Base-by-base conservation (phyloP, 1,140 invertebrate species). In the Ceratina japonica region DNA sequence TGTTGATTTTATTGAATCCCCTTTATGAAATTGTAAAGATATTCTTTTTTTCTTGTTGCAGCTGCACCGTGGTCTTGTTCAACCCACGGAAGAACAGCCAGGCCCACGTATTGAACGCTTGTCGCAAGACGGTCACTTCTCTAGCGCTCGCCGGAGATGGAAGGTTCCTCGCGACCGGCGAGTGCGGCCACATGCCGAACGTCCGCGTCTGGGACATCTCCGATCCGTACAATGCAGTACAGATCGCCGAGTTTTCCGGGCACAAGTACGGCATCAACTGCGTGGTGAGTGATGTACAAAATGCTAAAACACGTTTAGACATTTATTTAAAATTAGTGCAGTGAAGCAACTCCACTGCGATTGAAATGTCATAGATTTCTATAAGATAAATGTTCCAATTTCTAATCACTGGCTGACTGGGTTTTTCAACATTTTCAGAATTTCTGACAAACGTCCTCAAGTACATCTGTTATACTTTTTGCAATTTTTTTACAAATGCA, bases 211-310 rank as follows among this genome's bases (percentile, higher is more conserved):
- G 97, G 97, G 97, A 98, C 91, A 94, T 95, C 91, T 91, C 91
- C 70, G 91, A 92, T 87, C 89, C 93, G 76, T 93, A 94, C 69
- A 95, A 94, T 70, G 94, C 95, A 81, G 94, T 95, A 84, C 95
- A 98, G 92, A 94, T 98, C 86, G 96, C 96, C 31, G 97, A 98
- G 91, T 98, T 99, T 92, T 93, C 96, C 52, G 98, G 97, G 20
- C 98, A 99, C 93, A 98, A 98, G 92, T 98, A 98, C 91, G 98
- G 97, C 75, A 96, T 99, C 88, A 98, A 96, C 90, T 98, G 98
- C 94, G 97, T 99, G 93, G 97, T 98, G 92, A 95, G 96, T 95
- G 37, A 44, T 10, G 5, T 16, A 56, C 4, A 54, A 54, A 54
- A 54, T 4, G 2, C 13, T 37, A 7, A n/a, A n/a, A n/a, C n/a